phyloP scores from a whole-genome alignment of 2,888 invertebrate genomes.

The Philonicus albiceps region DNA sequence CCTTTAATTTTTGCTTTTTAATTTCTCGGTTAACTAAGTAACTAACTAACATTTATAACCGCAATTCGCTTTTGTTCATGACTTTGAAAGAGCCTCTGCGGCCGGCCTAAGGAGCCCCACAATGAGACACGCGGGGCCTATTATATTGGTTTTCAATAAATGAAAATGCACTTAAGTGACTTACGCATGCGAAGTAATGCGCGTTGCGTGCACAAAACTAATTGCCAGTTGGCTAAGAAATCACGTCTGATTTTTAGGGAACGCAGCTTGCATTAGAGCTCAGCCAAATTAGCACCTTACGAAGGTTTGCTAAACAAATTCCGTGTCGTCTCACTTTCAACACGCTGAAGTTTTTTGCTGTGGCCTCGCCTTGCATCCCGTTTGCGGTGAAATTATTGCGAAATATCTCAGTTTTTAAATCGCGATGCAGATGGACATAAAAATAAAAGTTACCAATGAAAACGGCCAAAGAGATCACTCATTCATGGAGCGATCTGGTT shows the following conservation, averaged over 20 bases:
- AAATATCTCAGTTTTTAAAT: background rate
- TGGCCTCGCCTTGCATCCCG: background rate
- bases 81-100: background rate
- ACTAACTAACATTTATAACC: background rate
- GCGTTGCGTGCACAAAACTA: background rate
- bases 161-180: background rate
- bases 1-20: background rate
- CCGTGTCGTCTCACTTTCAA: background rate
- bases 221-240: background rate
- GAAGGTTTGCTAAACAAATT: background rate
- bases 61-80: background rate
- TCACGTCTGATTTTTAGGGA: background rate
- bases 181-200: background rate
- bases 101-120: background rate
- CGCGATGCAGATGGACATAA: background rate
- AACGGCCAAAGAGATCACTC: slow-evolving; percentile 1
- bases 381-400: background rate
- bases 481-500: background rate
- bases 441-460: slow-evolving; percentile 21
- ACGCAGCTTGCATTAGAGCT: background rate
- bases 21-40: background rate
- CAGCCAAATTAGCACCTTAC: background rate
- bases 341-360: background rate
- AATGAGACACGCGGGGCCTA: background rate
- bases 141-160: background rate